A percentile compares a stretch with the other conserved stretches of the same genome.
These are phyloP conservation scores for Lamellibrachia satsuma DNA, from an alignment of 2,888 invertebrate genomes.

Conservation along the genomic window DNA sequence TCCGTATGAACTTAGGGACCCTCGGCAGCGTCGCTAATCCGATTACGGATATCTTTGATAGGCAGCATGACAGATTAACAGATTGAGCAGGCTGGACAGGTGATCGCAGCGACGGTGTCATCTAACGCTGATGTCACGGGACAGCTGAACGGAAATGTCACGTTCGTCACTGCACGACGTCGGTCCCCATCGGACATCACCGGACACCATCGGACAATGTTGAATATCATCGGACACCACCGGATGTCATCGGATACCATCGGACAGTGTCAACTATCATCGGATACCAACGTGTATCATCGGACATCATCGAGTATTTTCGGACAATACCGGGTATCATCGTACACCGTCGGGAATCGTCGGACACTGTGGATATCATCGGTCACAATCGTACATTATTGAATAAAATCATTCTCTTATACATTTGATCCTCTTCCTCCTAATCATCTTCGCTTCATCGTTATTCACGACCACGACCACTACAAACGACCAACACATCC, in stretches of 20 bases:
- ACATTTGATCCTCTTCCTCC: neutral
- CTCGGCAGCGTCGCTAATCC: neutral
- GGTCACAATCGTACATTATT: too few species aligned
- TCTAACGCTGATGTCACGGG: neutral
- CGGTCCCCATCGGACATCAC: neutral
- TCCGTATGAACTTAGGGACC: neutral
- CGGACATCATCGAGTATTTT: neutral
- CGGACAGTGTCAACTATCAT: neutral
- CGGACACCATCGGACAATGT: neutral
- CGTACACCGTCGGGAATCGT: too few species aligned
- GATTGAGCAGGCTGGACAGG: neutral
- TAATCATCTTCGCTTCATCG: neutral
- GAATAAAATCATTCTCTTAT: too few species aligned
- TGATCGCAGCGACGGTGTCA: neutral
- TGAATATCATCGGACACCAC: neutral
- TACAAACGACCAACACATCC: neutral
- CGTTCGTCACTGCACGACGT: neutral
- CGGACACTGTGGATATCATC: too few species aligned
- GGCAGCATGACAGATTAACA: neutral
- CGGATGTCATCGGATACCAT: neutral
- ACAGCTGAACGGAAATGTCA: neutral
- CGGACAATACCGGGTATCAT: too few species aligned
- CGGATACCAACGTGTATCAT: neutral
- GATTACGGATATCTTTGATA: slow-evolving; percentile 6
- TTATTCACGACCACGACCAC: neutral